These are phyloP conservation scores for Hydra vulgaris DNA, from an alignment of 30 jellyfish, hydroid and myxozoan species.

Conservation along the genomic window DNA sequence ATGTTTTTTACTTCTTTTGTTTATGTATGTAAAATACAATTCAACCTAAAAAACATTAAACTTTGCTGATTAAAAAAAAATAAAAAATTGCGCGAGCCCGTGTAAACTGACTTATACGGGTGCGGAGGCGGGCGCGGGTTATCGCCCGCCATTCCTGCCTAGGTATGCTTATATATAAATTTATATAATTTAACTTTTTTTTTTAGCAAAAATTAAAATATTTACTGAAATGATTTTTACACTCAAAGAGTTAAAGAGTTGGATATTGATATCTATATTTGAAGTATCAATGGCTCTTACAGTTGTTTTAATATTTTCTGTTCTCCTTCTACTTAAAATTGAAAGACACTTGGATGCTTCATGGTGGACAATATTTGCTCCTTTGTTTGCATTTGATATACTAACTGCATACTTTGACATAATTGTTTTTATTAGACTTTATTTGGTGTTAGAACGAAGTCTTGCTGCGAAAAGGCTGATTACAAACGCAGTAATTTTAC, in stretches of 20 bases:
- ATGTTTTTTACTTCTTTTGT: no score
- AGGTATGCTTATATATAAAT: no score
- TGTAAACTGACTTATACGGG: no score
- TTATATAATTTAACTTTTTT: no score
- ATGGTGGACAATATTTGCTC: constrained; percentile 89
- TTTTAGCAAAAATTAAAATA: no score
- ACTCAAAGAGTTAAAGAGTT: constrained; percentile 54
- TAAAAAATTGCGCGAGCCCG: no score
- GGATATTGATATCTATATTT: constrained; percentile 65
- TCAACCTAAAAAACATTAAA: no score
- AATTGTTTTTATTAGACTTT: constrained; percentile 71
- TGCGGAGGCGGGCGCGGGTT: no score
- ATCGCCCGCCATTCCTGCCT: no score
- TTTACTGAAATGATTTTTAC: constrained; percentile 59
- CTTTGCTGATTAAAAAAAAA: no score
- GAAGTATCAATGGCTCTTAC: constrained; percentile 52
- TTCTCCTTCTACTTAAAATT: constrained; percentile 59
- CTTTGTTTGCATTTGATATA: constrained; percentile 77
- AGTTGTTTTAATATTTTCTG: constrained; percentile 40
- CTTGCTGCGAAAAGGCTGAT: constrained; percentile 76
- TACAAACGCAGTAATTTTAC: constrained; percentile 48
- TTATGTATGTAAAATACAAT: no score
- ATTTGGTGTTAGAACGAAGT: constrained; percentile 47
- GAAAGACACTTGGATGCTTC: constrained; percentile 40
- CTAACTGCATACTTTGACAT: constrained; percentile 78